Percentiles rank a stretch among this genome's conserved stretches.
Evolutionary conservation across 2,888 invertebrate species (phyloP).

Genomic region (Dasypogon diadema): DNA sequence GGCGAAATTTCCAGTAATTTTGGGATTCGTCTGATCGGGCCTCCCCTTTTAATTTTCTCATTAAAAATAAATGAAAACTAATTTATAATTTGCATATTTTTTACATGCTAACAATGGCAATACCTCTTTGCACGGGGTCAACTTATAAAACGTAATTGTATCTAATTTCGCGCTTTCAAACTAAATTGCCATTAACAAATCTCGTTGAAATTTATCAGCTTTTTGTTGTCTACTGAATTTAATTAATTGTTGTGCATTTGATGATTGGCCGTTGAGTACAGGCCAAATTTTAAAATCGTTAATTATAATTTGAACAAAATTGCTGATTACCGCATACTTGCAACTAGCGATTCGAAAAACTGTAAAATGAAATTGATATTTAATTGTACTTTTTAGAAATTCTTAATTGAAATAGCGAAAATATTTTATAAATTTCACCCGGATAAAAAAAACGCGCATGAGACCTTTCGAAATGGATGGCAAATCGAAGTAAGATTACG

Average conservation of each 20-base stretch:
- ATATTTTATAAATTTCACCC: no score
- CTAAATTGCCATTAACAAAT: conserved; percentile 10
- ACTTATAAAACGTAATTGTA: conserved; percentile 4
- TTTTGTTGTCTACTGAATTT: background rate
- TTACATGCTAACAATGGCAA: background rate
- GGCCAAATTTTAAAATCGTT: background rate
- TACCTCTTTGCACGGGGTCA: background rate
- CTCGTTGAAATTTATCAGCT: conserved; percentile 7
- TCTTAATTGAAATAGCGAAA: no score
- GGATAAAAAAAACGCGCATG: no score
- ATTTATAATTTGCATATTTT: conserved; percentile 19
- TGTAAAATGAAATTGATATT: no score
- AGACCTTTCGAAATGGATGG: no score
- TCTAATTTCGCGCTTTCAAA: conserved; percentile 12
- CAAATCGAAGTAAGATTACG: no score
- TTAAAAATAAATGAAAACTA: conserved; percentile 18
- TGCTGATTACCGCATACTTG: no score
- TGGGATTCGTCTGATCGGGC: conserved; percentile 1
- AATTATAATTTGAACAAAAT: background rate
- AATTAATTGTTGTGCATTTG: conserved; percentile 6
- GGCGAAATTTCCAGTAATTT: conserved; percentile 3
- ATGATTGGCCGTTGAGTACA: background rate
- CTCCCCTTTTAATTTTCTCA: conserved; percentile 6
- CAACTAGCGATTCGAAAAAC: no score
- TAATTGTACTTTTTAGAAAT: no score